Conservation (phyloP, 1,140 invertebrate species). For the Saccostrea cuccullata region DNA sequence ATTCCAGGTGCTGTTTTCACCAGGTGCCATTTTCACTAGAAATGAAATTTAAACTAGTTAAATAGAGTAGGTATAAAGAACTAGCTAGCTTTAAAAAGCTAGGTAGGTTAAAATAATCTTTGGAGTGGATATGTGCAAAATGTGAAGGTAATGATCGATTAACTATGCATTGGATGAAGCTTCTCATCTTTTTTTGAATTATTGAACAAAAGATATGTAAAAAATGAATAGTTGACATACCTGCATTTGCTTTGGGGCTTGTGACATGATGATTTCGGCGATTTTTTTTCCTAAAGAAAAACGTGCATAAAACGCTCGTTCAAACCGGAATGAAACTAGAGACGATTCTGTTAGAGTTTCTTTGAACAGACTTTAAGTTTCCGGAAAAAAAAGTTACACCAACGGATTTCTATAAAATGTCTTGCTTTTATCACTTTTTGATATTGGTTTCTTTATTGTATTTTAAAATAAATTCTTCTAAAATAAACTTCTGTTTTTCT, state of each 20-base stretch:
- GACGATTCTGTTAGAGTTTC: not conserved
- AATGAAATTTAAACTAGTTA: no score
- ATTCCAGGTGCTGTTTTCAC: no score
- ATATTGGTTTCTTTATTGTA: not conserved
- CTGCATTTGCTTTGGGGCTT: constrained; percentile 46
- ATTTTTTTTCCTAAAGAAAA: not conserved
- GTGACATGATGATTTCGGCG: constrained; percentile 13
- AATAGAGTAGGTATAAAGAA: no score
- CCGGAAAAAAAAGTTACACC: not conserved
- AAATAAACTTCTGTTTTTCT: not conserved
- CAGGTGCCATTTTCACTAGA: no score
- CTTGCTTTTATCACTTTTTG: not conserved
- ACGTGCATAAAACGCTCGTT: constrained; percentile 3
- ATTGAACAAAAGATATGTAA: not conserved
- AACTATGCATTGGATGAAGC: no score
- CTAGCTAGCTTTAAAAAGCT: no score
- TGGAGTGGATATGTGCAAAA: no score
- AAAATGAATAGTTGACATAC: not conserved
- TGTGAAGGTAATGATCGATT: no score
- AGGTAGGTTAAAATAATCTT: no score
- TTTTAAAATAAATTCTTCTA: not conserved
- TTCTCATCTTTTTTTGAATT: no score
- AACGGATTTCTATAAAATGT: not conserved
- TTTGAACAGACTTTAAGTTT: not conserved
- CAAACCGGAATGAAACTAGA: not conserved